Evolutionary conservation across 53 echinoderm and acorn worm genomes (phyloP), one percentile per base, ranked within the genome.

Genomic region (Apostichopus leukothele): DNA sequence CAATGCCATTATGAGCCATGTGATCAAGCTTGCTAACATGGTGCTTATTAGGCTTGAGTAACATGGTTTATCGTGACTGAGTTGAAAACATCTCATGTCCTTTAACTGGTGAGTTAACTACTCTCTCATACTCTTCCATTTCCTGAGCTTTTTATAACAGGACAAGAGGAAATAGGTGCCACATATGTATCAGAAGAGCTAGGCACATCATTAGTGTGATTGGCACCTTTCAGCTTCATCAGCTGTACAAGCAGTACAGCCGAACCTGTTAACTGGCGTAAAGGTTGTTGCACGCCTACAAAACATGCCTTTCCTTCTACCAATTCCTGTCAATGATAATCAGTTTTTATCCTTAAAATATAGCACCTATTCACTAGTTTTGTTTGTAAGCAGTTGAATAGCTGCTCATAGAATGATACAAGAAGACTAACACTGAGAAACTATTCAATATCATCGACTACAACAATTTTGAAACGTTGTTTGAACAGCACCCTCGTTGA

Each of bases 261-360:
- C 66, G 26, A 22, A 6, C 18, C 20, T n/a, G 60, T 83, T 83
- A 16, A 5, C 61, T 61, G 7, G 53, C 60, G 19, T 83, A 26
- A 61, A 83, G 60, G 57, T 59, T 57, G 61, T 21, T 83, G 59
- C 26, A 19, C 6, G 0, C 83, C 20, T 59, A 23, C 10, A 6
- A n/a, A n/a, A 25, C 83, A 83, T 83, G 19, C 83, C 83, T 10
- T 83, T 83, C 83, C 83, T 83, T 61, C 83, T 83, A 60, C 23
- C 63, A 66, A 83, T 63, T 39, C 39, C 3, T 39, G 39, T 39
- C 39, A 39, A 39, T 39, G 3, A 39, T 39, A 39, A 39, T 27
- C 2, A 39, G 3, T 3, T 39, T 39, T 39, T 39, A 39, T 39
- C 39, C 39, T 39, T 39, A 3, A 39, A 39, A 39, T 27, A 27